These are phyloP conservation scores for Hydriomena furcata DNA, from an alignment of 2,888 invertebrate species.

Conservation along the genomic window DNA sequence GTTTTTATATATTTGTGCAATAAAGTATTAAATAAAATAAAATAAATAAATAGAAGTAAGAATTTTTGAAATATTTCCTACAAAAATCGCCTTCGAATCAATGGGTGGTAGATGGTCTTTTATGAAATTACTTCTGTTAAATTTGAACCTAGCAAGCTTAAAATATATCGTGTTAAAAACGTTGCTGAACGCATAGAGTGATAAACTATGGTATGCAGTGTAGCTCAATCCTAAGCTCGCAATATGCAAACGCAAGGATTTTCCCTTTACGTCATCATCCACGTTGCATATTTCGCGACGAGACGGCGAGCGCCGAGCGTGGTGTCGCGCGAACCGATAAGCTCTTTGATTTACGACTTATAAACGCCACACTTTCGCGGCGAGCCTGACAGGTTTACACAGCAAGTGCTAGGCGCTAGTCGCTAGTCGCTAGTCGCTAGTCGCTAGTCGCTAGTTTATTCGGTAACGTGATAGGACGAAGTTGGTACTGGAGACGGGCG, in stretches of 20 bases:
- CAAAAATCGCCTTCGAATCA: too few relatives aligned
- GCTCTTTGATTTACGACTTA: constrained; percentile 74
- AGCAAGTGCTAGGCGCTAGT: constrained; percentile 20
- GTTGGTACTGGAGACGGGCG: constrained; percentile 14
- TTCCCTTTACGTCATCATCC: constrained; percentile 49
- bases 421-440: too few relatives aligned
- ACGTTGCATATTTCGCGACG: constrained; percentile 63
- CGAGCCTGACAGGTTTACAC: constrained; percentile 40
- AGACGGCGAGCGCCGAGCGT: constrained; percentile 39
- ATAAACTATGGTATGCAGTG: too few relatives aligned
- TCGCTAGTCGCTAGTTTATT: constrained; percentile 11
- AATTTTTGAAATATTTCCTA: too few relatives aligned
- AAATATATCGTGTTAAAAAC: too few relatives aligned
- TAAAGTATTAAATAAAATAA: too few relatives aligned
- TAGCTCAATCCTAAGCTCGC: neutral
- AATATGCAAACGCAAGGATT: constrained; percentile 39
- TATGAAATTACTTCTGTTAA: too few relatives aligned
- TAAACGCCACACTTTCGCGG: constrained; percentile 73
- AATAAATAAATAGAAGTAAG: too few relatives aligned
- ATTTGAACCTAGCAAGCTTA: too few relatives aligned
- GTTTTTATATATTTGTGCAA: too few relatives aligned
- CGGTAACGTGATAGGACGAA: constrained; percentile 10
- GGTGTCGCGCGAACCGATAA: constrained; percentile 67
- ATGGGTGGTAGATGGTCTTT: too few relatives aligned
- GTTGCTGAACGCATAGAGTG: too few relatives aligned